Percentiles rank a stretch among this genome's conserved stretches.
Evolutionary conservation across 2,113 vertebrate genomes (phyloP).

Genomic region (Alexandromys fortis): DNA sequence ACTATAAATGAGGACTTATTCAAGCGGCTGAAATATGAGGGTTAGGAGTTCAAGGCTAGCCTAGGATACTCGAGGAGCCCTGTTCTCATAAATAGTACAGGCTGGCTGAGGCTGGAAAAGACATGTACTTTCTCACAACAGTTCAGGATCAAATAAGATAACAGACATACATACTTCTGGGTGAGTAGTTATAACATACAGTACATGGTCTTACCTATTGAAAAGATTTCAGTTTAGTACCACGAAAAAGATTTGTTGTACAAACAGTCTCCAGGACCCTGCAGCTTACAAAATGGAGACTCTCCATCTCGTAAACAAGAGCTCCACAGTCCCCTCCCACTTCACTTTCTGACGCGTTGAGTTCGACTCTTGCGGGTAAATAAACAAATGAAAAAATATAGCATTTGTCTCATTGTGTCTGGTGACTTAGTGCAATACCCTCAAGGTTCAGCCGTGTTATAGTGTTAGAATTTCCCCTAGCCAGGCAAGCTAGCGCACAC

Average conservation of each 20-base stretch:
- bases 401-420: not conserved
- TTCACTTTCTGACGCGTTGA: not conserved
- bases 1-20: not conserved
- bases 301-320: not conserved
- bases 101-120: fast-evolving
- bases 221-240: not conserved
- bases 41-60: not conserved
- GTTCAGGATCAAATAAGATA: not conserved
- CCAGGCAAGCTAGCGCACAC: not conserved
- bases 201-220: not conserved
- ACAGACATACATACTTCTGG: not conserved
- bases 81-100: not conserved
- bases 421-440: not conserved
- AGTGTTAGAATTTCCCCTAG: not conserved
- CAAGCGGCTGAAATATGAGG: not conserved
- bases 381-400: not conserved
- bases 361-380: not conserved
- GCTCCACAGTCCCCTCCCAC: fast-evolving
- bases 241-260: not conserved
- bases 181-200: not conserved
- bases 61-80: not conserved
- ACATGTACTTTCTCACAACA: not conserved
- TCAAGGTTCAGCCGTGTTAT: not conserved
- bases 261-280: not conserved
- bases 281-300: not conserved